A percentile compares a stretch with the other conserved stretches of the same genome.
These are phyloP conservation scores for Gadus chalcogrammus DNA, from an alignment of 2,113 vertebrate species.

Conservation along the genomic window DNA sequence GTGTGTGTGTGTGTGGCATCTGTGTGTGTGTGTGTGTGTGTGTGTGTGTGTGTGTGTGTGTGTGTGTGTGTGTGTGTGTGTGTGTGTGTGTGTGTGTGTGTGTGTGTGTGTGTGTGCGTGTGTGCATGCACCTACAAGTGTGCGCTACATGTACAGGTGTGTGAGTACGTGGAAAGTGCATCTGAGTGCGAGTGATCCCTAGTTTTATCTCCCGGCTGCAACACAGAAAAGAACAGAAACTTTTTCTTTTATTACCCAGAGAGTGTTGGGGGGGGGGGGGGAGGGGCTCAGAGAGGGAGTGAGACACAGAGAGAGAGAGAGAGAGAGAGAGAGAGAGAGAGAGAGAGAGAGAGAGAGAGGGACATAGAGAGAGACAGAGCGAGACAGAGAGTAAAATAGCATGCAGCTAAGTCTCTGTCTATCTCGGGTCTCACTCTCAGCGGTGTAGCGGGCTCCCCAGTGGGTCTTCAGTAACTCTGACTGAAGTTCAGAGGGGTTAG, in stretches of 20 bases:
- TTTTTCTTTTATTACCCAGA: conserved; percentile 73
- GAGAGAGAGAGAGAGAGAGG: too few species aligned
- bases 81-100: neutral
- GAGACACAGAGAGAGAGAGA: conserved; percentile 1
- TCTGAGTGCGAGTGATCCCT: conserved; percentile 53
- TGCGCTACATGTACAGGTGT: conserved; percentile 13
- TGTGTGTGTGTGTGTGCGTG: neutral
- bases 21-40: too few species aligned
- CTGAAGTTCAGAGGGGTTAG: conserved; percentile 74
- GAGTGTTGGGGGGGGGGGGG: conserved; percentile 51
- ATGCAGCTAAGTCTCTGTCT: conserved; percentile 69
- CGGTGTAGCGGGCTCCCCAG: conserved; percentile 62
- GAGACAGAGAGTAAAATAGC: conserved; percentile 34
- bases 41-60: too few species aligned
- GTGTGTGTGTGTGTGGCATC: too few species aligned
- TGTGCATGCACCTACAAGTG: conserved; percentile 13
- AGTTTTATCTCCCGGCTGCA: conserved; percentile 68
- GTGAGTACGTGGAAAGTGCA: conserved; percentile 12
- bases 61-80: conserved; percentile 1
- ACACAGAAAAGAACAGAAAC: conserved; percentile 70
- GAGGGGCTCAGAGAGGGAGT: too few species aligned
- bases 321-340: conserved; percentile 4
- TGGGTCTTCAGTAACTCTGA: conserved; percentile 69
- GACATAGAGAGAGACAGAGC: neutral
- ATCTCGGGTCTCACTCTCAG: conserved; percentile 63